A percentile compares a stretch with the other conserved stretches of the same genome.
phyloP scores from a whole-genome alignment of 2,888 invertebrate species.

The Deilephila porcellus region DNA sequence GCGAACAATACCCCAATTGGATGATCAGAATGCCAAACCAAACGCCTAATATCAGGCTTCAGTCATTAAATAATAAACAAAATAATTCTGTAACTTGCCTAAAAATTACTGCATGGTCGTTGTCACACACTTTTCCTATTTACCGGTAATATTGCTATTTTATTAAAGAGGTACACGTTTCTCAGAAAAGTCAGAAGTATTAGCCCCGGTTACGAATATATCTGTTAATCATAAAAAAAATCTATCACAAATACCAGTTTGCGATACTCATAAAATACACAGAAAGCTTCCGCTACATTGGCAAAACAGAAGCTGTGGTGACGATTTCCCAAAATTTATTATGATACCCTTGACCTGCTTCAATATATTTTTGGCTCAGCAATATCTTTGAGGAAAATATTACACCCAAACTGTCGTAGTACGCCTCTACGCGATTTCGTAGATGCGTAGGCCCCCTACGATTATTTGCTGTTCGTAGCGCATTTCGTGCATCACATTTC shows the following conservation, averaged over 20 bases:
- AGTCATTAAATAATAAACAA: too few relatives aligned
- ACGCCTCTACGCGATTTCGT: conserved; percentile 40
- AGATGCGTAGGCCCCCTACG: conserved; percentile 41
- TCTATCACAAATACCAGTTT: not conserved
- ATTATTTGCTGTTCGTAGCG: conserved; percentile 35
- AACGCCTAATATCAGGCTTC: too few relatives aligned
- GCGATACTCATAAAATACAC: not conserved
- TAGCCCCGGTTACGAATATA: too few relatives aligned
- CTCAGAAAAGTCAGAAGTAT: too few relatives aligned
- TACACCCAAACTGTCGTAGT: conserved; percentile 24
- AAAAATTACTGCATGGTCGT: too few relatives aligned
- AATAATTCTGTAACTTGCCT: too few relatives aligned
- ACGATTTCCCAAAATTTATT: conserved; percentile 1
- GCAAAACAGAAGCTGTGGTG: not conserved
- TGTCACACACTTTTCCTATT: too few relatives aligned
- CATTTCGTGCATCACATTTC: conserved; percentile 23
- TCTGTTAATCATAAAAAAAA: not conserved
- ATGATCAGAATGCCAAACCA: too few relatives aligned
- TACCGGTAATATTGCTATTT: too few relatives aligned
- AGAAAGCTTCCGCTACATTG: not conserved
- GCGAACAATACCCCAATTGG: too few relatives aligned
- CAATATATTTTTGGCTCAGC: not conserved
- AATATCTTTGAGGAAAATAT: conserved; percentile 23
- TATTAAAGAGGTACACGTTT: too few relatives aligned
- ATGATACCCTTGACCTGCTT: conserved; percentile 8